Evolutionary conservation across 2,888 invertebrate genomes (phyloP).

Genomic region (Drosophila buzzatii): DNA sequence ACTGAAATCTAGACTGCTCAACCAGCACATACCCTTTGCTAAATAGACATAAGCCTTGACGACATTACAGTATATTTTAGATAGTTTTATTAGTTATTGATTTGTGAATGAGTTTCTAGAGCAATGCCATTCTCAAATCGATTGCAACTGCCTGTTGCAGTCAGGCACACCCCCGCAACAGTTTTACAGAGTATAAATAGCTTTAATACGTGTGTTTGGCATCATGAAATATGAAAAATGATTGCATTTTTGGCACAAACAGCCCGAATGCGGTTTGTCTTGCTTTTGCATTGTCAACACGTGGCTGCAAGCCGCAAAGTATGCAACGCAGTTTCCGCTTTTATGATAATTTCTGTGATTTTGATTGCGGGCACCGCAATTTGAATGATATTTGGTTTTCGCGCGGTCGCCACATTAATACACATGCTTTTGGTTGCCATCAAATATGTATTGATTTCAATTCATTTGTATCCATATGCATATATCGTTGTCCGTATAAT

Average conservation of each 20-base stretch:
- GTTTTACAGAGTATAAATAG: conserved; percentile 18
- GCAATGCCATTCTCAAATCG: not conserved
- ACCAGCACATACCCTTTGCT: not conserved
- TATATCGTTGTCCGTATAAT: not conserved
- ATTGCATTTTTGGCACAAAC: conserved; percentile 67
- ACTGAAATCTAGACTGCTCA: not conserved
- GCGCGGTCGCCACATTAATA: conserved; percentile 37
- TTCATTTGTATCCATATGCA: not conserved
- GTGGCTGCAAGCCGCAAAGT: conserved; percentile 53
- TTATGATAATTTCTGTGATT: conserved; percentile 30
- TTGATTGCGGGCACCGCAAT: conserved; percentile 70
- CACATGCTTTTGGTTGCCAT: conserved; percentile 10
- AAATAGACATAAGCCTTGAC: no score
- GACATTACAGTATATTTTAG: not conserved
- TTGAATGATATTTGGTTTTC: conserved; percentile 71
- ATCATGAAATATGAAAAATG: conserved; percentile 45
- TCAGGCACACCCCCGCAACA: not conserved
- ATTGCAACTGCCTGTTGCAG: not conserved
- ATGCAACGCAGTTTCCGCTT: conserved; percentile 37
- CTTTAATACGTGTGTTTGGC: conserved; percentile 9
- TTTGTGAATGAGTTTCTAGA: not conserved
- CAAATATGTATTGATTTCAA: not conserved
- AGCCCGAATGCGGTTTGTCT: conserved; percentile 54
- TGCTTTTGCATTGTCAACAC: conserved; percentile 60
- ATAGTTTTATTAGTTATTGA: no score